Conservation (phyloP, 2,797 vertebrate genomes). For the Hoplostethus mediterraneus region DNA sequence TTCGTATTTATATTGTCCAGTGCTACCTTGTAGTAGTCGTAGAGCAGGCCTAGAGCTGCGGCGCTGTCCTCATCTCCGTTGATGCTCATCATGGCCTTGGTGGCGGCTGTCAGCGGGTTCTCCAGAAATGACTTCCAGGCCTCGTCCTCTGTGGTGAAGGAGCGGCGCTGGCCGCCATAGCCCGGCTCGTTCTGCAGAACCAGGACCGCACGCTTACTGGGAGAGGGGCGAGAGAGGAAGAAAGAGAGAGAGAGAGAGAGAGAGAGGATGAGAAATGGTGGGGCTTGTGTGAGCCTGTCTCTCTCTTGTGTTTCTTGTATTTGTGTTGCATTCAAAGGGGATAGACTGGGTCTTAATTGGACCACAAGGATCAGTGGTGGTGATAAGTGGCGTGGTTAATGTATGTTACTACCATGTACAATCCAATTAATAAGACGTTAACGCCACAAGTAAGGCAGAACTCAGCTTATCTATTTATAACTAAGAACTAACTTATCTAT, state of each 20-base stretch:
- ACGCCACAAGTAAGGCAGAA: neutral
- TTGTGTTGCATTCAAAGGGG: neutral
- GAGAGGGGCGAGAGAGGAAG: constrained; percentile 18
- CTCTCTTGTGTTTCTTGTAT: neutral
- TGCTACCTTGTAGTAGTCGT: constrained; percentile 89
- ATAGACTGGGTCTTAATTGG: neutral
- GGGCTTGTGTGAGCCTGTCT: neutral
- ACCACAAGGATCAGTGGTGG: neutral
- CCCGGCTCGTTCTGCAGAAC: constrained; percentile 96
- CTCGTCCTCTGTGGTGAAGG: constrained; percentile 96
- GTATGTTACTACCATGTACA: neutral
- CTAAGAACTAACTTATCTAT: no score
- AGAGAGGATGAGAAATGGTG: neutral
- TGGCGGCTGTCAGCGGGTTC: constrained; percentile 97
- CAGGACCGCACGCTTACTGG: constrained; percentile 95
- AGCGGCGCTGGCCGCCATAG: constrained; percentile 91
- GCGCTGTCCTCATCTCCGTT: constrained; percentile 99
- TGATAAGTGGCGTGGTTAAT: no score
- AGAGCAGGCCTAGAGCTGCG: constrained; percentile 93
- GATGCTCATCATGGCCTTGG: constrained; percentile 99
- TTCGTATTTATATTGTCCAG: neutral
- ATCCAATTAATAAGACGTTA: neutral
- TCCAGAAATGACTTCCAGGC: constrained; percentile 99
- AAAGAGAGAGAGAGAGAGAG: constrained; percentile 1
- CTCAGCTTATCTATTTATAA: neutral